These are phyloP conservation scores for Hirudo medicinalis DNA, from an alignment of 1,140 invertebrate species.

Conservation along the genomic window DNA sequence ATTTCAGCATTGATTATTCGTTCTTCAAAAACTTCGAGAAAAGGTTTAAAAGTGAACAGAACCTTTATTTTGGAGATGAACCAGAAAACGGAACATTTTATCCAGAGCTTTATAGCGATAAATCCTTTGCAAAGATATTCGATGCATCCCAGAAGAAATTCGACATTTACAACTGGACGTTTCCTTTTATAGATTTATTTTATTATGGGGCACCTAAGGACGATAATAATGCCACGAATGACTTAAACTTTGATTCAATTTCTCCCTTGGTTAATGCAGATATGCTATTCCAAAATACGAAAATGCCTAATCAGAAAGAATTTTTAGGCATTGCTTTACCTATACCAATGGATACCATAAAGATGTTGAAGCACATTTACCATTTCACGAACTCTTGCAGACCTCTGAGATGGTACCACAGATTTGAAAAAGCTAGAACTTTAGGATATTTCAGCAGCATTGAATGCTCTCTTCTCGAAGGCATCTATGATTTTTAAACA, in stretches of 20 bases:
- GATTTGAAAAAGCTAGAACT: too few relatives aligned
- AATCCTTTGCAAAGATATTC: background rate
- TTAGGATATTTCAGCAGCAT: too few relatives aligned
- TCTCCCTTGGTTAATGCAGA: background rate
- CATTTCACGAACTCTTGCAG: too few relatives aligned
- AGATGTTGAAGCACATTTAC: too few relatives aligned
- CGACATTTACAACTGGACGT: background rate
- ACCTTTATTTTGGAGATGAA: background rate
- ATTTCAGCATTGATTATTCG: background rate
- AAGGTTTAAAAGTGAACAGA: background rate
- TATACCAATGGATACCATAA: too few relatives aligned
- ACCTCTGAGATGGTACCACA: too few relatives aligned
- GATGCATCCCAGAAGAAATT: background rate
- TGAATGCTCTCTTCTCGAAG: too few relatives aligned
- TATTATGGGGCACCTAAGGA: background rate
- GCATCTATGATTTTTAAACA: too few relatives aligned
- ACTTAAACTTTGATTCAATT: background rate
- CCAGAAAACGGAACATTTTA: background rate
- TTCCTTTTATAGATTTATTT: slow-evolving; percentile 7
- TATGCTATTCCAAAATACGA: too few relatives aligned
- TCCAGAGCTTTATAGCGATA: background rate
- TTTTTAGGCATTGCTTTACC: background rate
- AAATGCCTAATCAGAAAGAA: background rate
- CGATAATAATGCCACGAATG: background rate
- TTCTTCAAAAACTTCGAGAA: background rate